phyloP scores from a whole-genome alignment of 2,888 invertebrate genomes.

The Venusia cambrica region DNA sequence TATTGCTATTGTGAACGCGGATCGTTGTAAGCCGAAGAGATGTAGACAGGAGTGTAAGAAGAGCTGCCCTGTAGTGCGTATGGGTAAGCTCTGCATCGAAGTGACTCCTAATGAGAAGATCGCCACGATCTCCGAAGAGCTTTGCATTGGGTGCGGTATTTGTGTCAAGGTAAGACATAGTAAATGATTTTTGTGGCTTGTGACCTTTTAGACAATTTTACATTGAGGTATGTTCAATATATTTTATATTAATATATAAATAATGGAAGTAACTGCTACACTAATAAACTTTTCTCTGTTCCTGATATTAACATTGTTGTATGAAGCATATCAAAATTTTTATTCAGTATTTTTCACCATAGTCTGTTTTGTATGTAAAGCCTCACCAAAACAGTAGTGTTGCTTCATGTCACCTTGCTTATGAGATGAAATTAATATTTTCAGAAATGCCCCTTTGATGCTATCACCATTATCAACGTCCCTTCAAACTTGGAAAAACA shows the following conservation, averaged over 20 bases:
- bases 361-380: too few species aligned
- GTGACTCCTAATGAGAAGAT: conserved; percentile 97
- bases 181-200: conserved; percentile 6
- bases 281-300: too few species aligned
- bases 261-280: too few species aligned
- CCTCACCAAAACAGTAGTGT: too few species aligned
- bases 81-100: conserved; percentile 99
- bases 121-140: conserved; percentile 97
- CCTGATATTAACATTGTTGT: too few species aligned
- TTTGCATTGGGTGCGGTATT: conserved; percentile 99
- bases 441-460: conserved; percentile 99
- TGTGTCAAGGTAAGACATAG: conserved; percentile 94
- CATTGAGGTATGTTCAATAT: too few species aligned
- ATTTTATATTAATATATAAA: too few species aligned
- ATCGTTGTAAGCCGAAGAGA: conserved; percentile 99
- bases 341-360: too few species aligned
- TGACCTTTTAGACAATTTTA: too few species aligned
- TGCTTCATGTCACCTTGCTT: too few species aligned
- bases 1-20: conserved; percentile 98
- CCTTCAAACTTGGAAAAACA: conserved; percentile 99
- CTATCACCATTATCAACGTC: conserved; percentile 98
- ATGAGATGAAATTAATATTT: too few species aligned
- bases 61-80: conserved; percentile 98
- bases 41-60: conserved; percentile 99
- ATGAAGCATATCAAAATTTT: too few species aligned